These are phyloP conservation scores for Drosophila quinaria DNA, from an alignment of 2,888 invertebrate species.

Conservation along the genomic window DNA sequence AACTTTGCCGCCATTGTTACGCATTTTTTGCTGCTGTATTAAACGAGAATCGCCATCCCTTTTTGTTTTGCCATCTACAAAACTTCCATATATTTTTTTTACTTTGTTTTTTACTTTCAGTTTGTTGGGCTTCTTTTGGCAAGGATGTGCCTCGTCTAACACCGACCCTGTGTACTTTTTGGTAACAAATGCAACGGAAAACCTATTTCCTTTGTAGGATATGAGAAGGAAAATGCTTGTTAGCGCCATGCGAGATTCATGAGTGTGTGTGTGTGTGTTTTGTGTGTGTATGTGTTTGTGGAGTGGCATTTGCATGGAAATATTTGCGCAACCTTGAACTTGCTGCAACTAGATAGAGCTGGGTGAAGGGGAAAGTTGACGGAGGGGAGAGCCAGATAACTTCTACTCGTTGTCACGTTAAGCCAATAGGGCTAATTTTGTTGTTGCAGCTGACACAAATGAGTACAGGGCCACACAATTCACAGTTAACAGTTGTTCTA, in stretches of 20 bases:
- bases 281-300: conserved; percentile 2
- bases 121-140: conserved; percentile 21
- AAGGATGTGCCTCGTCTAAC: conserved; percentile 14
- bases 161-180: conserved; percentile 21
- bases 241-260: conserved; percentile 51
- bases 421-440: conserved; percentile 66
- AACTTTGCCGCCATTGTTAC: conserved; percentile 49
- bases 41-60: conserved; percentile 40
- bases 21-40: conserved; percentile 53
- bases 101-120: background rate
- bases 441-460: conserved; percentile 54
- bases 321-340: conserved; percentile 68
- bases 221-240: conserved; percentile 76
- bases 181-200: conserved; percentile 74
- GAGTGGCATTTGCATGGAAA: conserved; percentile 44
- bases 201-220: conserved; percentile 73
- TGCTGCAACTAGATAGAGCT: conserved; percentile 42
- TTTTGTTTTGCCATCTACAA: conserved; percentile 3
- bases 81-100: conserved; percentile 1
- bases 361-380: background rate
- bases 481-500: conserved; percentile 45
- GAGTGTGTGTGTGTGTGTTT: conserved; percentile 1
- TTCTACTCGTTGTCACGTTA: conserved; percentile 43
- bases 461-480: conserved; percentile 49
- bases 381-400: conserved; percentile 3